Evolutionary conservation across 1,140 invertebrate species (phyloP), one percentile per base, ranked within the genome.

Genomic region (Coenobita brevimanus): DNA sequence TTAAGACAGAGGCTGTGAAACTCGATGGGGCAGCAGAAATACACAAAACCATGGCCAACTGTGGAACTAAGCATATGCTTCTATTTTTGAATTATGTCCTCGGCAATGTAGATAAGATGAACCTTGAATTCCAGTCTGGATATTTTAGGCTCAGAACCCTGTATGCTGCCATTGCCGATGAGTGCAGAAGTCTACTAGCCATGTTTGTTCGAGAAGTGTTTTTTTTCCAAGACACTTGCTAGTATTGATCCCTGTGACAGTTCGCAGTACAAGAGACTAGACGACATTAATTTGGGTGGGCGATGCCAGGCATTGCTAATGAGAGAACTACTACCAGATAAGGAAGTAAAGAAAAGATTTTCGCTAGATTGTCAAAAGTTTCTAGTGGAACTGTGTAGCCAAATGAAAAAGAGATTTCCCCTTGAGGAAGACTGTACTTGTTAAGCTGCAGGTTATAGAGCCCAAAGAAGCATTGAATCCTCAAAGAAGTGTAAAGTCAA

Each of bases 351-450:
- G n/a, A 36, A 79, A 27, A 79, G 76, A 54, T 79, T 79, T 79
- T 24, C 41, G 36, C n/a, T 24, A 54, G 76, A 79, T 36, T 79
- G 76, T 79, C 50, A 36, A 36, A 79, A 54, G 21, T 79, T 54
- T 30, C 54, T 79, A 79, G 50, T 54, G 50, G 76, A 79, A 57
- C 46, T 79, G 76, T 79, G 76, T 79, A 46, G 50, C n/a, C 76
- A 79, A 54, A 60, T 79, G 8, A n/a, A 54, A 36, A 60, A 79
- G 36, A 46, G 43, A n/a, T 79, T 81, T 81, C 54, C 79, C 30
- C 8, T 81, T 62, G 57, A 62, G 57, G 30, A 36, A n/a, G n/a
- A n/a, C n/a, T n/a, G n/a, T n/a, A 60, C 27, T 38, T 24, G 57
- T 13, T n/a, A 24, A 38, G 54, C 57, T 24, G 24, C 57, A n/a